These are phyloP conservation scores for Turdus rufiventris DNA, from an alignment of 2,113 vertebrate genomes.

Conservation along the genomic window DNA sequence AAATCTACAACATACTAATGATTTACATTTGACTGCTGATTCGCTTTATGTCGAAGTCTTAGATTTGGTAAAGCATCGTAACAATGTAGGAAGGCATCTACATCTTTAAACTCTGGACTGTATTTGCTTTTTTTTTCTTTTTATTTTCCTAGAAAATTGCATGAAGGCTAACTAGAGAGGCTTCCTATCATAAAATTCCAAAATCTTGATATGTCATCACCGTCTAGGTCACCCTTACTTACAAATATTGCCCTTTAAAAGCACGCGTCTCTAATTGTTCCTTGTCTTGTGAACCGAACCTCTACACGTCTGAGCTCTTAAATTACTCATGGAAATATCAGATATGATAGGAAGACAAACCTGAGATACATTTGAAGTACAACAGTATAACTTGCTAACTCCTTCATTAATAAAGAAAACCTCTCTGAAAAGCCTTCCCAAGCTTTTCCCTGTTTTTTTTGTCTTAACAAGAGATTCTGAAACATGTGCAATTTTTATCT, in stretches of 20 bases:
- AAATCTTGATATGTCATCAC: conserved; percentile 36
- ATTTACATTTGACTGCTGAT: conserved; percentile 79
- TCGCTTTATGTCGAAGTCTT: conserved; percentile 74
- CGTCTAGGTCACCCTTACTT: conserved; percentile 34
- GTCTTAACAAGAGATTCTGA: conserved; percentile 74
- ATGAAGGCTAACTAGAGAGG: conserved; percentile 78
- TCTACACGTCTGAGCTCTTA: conserved; percentile 56
- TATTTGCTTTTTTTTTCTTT: conserved; percentile 54
- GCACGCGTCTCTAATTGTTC: neutral
- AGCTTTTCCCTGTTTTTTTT: conserved; percentile 66
- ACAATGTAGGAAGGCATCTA: conserved; percentile 84
- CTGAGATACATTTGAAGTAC: conserved; percentile 91
- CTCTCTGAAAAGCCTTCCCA: conserved; percentile 80
- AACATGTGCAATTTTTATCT: conserved; percentile 72
- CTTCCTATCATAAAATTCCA: conserved; percentile 75
- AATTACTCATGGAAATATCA: conserved; percentile 69
- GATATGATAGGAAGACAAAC: conserved; percentile 95
- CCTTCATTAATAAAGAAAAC: conserved; percentile 73
- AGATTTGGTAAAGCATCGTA: conserved; percentile 88
- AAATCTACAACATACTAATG: conserved; percentile 81
- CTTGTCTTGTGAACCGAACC: conserved; percentile 46
- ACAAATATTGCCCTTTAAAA: conserved; percentile 55
- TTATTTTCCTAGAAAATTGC: conserved; percentile 73
- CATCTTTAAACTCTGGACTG: conserved; percentile 74
- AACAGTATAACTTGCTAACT: conserved; percentile 77